phyloP scores from a whole-genome alignment of 2,113 vertebrate genomes.

The Melanocharis versteri region DNA sequence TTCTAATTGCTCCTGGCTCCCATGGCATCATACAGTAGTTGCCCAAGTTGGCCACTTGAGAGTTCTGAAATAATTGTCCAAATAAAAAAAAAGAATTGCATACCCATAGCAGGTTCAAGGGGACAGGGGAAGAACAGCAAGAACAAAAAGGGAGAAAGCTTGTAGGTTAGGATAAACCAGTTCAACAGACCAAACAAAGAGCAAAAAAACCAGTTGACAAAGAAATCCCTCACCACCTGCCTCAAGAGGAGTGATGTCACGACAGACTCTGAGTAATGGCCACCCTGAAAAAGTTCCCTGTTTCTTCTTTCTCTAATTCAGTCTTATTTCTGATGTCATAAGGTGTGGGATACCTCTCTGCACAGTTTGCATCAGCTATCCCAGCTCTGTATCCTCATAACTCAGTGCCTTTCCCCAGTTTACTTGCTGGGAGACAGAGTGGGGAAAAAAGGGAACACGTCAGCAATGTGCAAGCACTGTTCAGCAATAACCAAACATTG shows the following conservation, averaged over 20 bases:
- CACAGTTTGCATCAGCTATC: not conserved
- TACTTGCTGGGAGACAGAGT: not conserved
- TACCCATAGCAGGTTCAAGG: not conserved
- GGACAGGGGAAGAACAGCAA: not conserved
- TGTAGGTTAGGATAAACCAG: not conserved
- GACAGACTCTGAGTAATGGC: not conserved
- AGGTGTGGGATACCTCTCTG: not conserved
- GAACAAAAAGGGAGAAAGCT: not conserved
- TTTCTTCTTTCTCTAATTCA: not conserved
- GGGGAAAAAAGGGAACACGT: not conserved
- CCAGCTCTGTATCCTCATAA: not conserved
- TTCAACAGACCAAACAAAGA: not conserved
- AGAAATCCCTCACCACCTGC: not conserved
- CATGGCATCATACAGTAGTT: not conserved
- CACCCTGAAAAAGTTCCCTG: not conserved
- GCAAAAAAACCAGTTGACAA: not conserved
- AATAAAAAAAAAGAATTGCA: not conserved
- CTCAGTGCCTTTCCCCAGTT: not conserved
- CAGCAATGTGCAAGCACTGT: not conserved
- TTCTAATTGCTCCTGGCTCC: not conserved
- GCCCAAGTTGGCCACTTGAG: not conserved
- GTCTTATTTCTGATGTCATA: not conserved
- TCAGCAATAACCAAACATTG: not conserved
- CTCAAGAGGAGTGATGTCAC: not conserved
- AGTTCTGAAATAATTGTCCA: not conserved